Evolutionary conservation across 53 echinoderm and acorn worm species (phyloP).

Genomic region (Patiria pectinifera): DNA sequence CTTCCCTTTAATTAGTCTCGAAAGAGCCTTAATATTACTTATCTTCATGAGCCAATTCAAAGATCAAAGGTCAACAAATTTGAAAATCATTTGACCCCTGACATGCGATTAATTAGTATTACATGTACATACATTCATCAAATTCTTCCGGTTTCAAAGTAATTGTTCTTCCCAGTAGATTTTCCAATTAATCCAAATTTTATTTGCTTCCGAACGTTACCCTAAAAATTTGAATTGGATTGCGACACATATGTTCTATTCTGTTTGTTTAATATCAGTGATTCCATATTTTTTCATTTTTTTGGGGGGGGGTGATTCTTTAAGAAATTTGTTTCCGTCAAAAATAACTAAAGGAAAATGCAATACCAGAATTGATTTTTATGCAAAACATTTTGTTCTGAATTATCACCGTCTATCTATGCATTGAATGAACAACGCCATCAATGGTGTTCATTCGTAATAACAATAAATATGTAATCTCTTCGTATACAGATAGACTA

Average conservation of each 20-base stretch:
- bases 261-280: too few relatives aligned
- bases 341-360: slow-evolving; percentile 25
- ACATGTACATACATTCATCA: not conserved
- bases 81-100: not conserved
- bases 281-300: not conserved
- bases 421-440: slow-evolving; percentile 50
- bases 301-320: not conserved
- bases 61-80: slow-evolving; percentile 43
- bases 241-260: not conserved
- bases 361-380: slow-evolving; percentile 50
- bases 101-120: not conserved
- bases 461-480: slow-evolving; percentile 28
- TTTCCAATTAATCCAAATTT: not conserved
- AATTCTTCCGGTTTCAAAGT: not conserved
- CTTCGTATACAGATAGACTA: slow-evolving; percentile 27
- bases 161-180: slow-evolving; percentile 16
- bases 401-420: slow-evolving; percentile 37
- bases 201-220: slow-evolving; percentile 29
- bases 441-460: slow-evolving; percentile 43
- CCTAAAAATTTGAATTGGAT: not conserved
- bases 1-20: not conserved
- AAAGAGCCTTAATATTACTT: not conserved
- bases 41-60: slow-evolving; percentile 4
- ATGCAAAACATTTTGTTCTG: slow-evolving; percentile 42
- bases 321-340: not conserved